Conservation (phyloP, 2,888 invertebrate genomes). For the Aromia moschata region DNA sequence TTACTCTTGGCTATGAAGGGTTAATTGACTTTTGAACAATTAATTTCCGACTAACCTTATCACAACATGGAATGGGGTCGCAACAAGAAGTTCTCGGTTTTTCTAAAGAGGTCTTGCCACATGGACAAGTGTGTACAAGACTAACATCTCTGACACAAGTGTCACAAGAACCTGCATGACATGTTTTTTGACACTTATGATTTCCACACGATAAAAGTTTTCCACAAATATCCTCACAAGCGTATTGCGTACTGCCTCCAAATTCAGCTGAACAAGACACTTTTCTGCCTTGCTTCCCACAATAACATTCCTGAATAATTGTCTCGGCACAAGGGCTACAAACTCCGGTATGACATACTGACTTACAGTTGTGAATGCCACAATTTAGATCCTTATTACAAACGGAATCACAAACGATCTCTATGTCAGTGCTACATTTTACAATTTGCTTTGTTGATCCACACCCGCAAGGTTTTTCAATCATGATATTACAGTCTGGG, state of each 20-base stretch:
- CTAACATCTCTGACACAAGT: constrained; percentile 72
- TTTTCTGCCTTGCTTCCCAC: constrained; percentile 71
- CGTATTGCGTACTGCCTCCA: constrained; percentile 61
- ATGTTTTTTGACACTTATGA: constrained; percentile 69
- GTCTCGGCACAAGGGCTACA: constrained; percentile 77
- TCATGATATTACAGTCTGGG: constrained; percentile 84
- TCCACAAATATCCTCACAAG: constrained; percentile 72
- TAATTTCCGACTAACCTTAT: constrained; percentile 69
- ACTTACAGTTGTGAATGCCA: constrained; percentile 76
- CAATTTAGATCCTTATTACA: constrained; percentile 84
- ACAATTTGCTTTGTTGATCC: constrained; percentile 74
- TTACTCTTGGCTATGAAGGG: too few relatives aligned
- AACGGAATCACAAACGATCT: constrained; percentile 76
- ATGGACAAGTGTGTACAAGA: constrained; percentile 76
- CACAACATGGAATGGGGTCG: constrained; percentile 86
- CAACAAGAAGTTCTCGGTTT: constrained; percentile 73
- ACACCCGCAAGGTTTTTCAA: constrained; percentile 80
- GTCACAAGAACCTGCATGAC: constrained; percentile 75
- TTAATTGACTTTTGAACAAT: too few relatives aligned
- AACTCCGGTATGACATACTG: constrained; percentile 80
- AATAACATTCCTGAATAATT: constrained; percentile 78
- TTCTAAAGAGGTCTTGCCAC: constrained; percentile 71
- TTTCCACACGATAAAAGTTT: constrained; percentile 72
- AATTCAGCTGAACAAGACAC: constrained; percentile 53
- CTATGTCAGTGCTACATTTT: constrained; percentile 76